A percentile compares a stretch with the other conserved stretches of the same genome.
Evolutionary conservation across 2,113 vertebrate genomes (phyloP).

Genomic region (Naja naja): DNA sequence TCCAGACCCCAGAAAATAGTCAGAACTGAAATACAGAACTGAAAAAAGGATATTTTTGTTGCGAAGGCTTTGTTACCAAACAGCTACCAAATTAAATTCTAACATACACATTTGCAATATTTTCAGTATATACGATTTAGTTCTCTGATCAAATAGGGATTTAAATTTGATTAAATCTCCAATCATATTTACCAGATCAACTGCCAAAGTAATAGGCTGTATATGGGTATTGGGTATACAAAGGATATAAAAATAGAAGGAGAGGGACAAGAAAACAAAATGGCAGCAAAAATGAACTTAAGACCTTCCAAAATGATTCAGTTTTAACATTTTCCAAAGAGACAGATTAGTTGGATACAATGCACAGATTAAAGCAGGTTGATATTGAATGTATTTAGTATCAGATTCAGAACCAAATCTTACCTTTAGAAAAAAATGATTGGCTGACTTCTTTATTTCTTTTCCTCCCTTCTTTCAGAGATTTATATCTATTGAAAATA

Average conservation of each 20-base stretch:
- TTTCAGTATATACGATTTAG: not conserved
- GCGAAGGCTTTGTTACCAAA: not conserved
- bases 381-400: slow-evolving; percentile 44
- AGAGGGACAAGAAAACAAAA: not conserved
- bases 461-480: not conserved
- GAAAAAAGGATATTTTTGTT: not conserved
- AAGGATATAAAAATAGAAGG: not conserved
- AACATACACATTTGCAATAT: not conserved
- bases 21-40: not conserved
- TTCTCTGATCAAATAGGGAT: not conserved
- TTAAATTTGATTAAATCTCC: not conserved
- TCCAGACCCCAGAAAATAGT: not conserved
- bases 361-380: slow-evolving; percentile 47
- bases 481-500: not conserved
- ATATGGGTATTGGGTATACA: not conserved
- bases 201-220: not conserved
- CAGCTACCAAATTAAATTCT: not conserved
- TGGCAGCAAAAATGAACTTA: not conserved
- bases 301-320: not conserved
- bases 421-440: slow-evolving; percentile 29
- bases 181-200: not conserved
- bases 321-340: not conserved
- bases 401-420: slow-evolving; percentile 2
- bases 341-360: slow-evolving; percentile 48
- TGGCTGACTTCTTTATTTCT: not conserved